Evolutionary conservation across 2,888 invertebrate genomes (phyloP).

Genomic region (Heliconius ethilla): DNA sequence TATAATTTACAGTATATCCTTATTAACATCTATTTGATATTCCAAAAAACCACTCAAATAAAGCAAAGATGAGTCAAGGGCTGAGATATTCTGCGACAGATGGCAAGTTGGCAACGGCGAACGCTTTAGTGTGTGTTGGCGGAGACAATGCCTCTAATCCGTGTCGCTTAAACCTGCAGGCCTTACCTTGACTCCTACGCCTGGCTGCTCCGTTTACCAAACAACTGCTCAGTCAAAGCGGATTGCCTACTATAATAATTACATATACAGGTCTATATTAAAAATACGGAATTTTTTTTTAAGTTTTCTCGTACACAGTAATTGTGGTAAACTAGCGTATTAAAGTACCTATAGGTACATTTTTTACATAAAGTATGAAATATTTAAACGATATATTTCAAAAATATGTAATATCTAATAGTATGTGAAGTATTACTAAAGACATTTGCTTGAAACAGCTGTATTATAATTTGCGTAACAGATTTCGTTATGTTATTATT

Average conservation of each 20-base stretch:
- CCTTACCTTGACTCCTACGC: constrained; percentile 82
- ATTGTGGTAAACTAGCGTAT: neutral
- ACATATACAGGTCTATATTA: constrained; percentile 24
- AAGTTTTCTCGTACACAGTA: neutral
- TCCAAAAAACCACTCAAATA: constrained; percentile 50
- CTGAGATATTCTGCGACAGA: constrained; percentile 52
- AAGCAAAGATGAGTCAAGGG: constrained; percentile 54
- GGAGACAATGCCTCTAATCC: constrained; percentile 74
- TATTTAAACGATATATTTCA: neutral
- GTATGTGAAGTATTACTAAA: neutral
- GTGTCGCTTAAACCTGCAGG: constrained; percentile 70
- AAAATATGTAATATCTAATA: neutral
- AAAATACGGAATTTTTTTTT: neutral
- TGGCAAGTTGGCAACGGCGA: constrained; percentile 59
- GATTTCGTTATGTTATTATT: constrained; percentile 77
- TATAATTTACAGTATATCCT: neutral
- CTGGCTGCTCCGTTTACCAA: constrained; percentile 68
- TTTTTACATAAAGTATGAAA: neutral
- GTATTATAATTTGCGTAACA: constrained; percentile 60
- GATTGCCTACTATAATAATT: constrained; percentile 20
- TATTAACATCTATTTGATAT: constrained; percentile 48
- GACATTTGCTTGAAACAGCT: constrained; percentile 46
- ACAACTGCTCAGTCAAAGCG: constrained; percentile 35
- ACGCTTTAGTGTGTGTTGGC: constrained; percentile 69
- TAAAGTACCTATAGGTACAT: too few relatives aligned